Evolutionary conservation across 2,113 vertebrate species (phyloP).

Genomic region (Leucoraja erinaceus): DNA sequence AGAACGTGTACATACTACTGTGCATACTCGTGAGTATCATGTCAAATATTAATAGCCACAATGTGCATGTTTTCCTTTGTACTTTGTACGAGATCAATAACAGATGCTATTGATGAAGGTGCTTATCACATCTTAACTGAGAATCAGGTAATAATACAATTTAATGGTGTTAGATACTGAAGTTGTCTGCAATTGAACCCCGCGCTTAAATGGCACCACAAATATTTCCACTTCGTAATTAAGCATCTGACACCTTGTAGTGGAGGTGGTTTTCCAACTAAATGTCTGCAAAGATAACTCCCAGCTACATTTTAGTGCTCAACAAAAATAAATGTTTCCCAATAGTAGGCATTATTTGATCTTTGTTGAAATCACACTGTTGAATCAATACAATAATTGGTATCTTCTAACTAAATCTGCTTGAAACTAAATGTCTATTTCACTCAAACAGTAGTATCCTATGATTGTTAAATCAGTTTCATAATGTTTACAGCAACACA

Average conservation of each 20-base stretch:
- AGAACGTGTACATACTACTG: not conserved
- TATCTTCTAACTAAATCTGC: not conserved
- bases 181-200: not conserved
- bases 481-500: not conserved
- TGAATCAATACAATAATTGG: not conserved
- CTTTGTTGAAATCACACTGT: not conserved
- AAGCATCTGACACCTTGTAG: not conserved
- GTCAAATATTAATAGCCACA: not conserved
- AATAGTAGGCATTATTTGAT: not conserved
- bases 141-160: not conserved
- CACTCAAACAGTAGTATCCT: not conserved
- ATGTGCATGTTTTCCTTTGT: not conserved
- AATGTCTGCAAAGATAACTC: not conserved
- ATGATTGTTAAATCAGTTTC: conserved; percentile 1
- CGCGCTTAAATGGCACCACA: not conserved
- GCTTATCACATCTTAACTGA: not conserved
- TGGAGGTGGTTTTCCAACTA: not conserved
- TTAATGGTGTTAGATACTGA: not conserved
- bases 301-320: not conserved
- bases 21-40: not conserved
- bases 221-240: not conserved
- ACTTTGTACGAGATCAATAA: not conserved
- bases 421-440: not conserved
- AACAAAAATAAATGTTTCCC: not conserved
- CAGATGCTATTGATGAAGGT: not conserved